A percentile compares a stretch with the other conserved stretches of the same genome.
phyloP scores from a whole-genome alignment of 2,888 invertebrate species.

The Philereme vetulata region DNA sequence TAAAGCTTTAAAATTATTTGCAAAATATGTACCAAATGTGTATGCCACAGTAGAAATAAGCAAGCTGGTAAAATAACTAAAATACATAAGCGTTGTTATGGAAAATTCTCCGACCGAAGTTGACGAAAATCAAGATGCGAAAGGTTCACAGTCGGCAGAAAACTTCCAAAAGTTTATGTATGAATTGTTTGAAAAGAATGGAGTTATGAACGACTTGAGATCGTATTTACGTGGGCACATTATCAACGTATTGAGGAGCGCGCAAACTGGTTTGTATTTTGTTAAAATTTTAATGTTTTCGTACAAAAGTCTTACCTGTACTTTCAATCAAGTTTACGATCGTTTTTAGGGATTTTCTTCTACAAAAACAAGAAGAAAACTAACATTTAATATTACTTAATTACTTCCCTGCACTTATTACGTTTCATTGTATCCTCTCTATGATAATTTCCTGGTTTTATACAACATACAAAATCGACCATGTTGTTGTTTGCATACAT shows the following conservation, averaged over 20 bases:
- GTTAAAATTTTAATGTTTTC: background rate
- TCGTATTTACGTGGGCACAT: conserved; percentile 85
- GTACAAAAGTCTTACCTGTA: background rate
- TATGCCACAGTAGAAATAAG: conserved; percentile 24
- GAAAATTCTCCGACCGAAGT: conserved; percentile 31
- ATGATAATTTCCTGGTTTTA: too few species aligned
- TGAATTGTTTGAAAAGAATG: conserved; percentile 85
- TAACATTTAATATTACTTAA: too few species aligned
- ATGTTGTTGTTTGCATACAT: too few species aligned
- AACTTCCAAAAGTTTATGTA: conserved; percentile 84
- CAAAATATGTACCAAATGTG: conserved; percentile 35
- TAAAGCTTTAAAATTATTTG: conserved; percentile 42
- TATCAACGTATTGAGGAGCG: conserved; percentile 80
- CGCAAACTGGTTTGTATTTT: conserved; percentile 61
- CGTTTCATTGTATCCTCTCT: too few species aligned
- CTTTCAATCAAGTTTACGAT: background rate
- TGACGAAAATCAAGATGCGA: conserved; percentile 42
- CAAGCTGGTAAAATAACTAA: conserved; percentile 34
- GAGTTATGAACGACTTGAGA: conserved; percentile 82
- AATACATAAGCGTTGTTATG: conserved; percentile 53
- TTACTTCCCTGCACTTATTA: too few species aligned
- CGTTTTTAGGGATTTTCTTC: too few species aligned
- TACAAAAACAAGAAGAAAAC: too few species aligned
- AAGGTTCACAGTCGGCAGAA: conserved; percentile 59
- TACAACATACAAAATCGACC: too few species aligned